These are phyloP conservation scores for Drosophila tanythrix DNA, from an alignment of 2,888 invertebrate genomes.

Conservation along the genomic window DNA sequence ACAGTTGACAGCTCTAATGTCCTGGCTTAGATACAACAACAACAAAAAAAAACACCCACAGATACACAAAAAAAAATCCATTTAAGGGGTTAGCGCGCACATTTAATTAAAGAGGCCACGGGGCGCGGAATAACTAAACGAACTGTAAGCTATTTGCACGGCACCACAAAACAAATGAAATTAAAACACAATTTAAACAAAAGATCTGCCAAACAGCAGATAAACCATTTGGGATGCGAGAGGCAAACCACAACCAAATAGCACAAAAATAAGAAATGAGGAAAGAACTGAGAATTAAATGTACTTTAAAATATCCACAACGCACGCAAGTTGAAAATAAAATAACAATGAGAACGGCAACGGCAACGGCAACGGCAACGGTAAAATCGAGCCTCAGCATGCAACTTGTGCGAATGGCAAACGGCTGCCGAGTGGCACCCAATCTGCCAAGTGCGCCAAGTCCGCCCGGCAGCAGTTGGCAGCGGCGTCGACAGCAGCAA, in stretches of 20 bases:
- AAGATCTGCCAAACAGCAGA: slow-evolving; percentile 3
- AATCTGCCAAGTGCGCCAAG: slow-evolving; percentile 26
- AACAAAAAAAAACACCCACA: slow-evolving; percentile 1
- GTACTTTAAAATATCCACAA: slow-evolving; percentile 61
- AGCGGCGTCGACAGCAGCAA: slow-evolving; percentile 17
- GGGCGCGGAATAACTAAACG: slow-evolving; percentile 24
- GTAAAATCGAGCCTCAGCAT: slow-evolving; percentile 49
- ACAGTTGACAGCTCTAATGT: slow-evolving; percentile 2
- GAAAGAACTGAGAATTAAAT: slow-evolving; percentile 6
- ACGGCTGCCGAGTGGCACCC: slow-evolving; percentile 57
- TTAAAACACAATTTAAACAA: slow-evolving; percentile 13
- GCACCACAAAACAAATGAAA: slow-evolving; percentile 31
- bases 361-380: slow-evolving; percentile 10
- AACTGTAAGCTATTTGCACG: slow-evolving; percentile 40
- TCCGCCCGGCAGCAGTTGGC: slow-evolving; percentile 30
- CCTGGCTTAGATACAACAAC: slow-evolving; percentile 7
- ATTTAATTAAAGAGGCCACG: slow-evolving; percentile 44
- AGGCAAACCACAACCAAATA: slow-evolving; percentile 10
- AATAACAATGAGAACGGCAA: slow-evolving; percentile 22
- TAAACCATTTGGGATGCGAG: slow-evolving; percentile 19
- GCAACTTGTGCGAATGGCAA: slow-evolving; percentile 77
- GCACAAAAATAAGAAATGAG: slow-evolving; percentile 2
- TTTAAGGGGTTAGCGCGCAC: slow-evolving; percentile 53
- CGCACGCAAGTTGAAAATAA: slow-evolving; percentile 56
- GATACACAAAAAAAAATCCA: slow-evolving; percentile 2